Percentiles rank a stretch among this genome's conserved stretches.
These are phyloP conservation scores for Congeria kusceri DNA, from an alignment of 2,888 invertebrate species.

Conservation along the genomic window DNA sequence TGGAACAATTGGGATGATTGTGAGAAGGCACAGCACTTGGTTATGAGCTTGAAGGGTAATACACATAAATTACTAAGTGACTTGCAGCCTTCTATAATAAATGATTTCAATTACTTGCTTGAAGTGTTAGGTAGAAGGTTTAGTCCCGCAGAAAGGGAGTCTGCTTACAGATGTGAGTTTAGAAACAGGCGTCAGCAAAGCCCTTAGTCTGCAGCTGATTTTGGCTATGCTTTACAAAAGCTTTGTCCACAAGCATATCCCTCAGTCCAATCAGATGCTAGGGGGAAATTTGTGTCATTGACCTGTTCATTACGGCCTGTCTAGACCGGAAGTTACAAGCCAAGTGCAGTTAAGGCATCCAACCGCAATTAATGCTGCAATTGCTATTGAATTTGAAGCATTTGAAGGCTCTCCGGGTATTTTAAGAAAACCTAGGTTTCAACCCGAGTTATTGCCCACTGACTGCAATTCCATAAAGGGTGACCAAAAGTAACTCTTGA, in stretches of 20 bases:
- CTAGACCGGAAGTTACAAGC: constrained; percentile 26
- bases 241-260: constrained; percentile 27
- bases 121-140: no score
- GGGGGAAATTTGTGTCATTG: constrained; percentile 14
- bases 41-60: constrained; percentile 32
- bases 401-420: constrained; percentile 24
- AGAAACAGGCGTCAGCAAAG: constrained; percentile 20
- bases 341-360: constrained; percentile 41
- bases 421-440: constrained; percentile 32
- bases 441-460: neutral
- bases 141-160: constrained; percentile 27
- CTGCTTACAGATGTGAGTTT: constrained; percentile 35
- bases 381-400: constrained; percentile 41
- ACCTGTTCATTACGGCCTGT: constrained; percentile 32
- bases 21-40: constrained; percentile 45
- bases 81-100: constrained; percentile 4
- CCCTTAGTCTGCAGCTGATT: constrained; percentile 16
- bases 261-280: constrained; percentile 22
- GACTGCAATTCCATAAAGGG: neutral
- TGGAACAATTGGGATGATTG: constrained; percentile 54
- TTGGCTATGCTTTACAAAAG: constrained; percentile 39
- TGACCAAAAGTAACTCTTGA: constrained; percentile 8
- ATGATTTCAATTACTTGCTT: no score
- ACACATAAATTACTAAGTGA: constrained; percentile 42
- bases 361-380: constrained; percentile 18